A percentile compares a stretch with the other conserved stretches of the same genome.
Evolutionary conservation across 2,797 vertebrate genomes (phyloP).

Genomic region (Leptodactylus fallax): DNA sequence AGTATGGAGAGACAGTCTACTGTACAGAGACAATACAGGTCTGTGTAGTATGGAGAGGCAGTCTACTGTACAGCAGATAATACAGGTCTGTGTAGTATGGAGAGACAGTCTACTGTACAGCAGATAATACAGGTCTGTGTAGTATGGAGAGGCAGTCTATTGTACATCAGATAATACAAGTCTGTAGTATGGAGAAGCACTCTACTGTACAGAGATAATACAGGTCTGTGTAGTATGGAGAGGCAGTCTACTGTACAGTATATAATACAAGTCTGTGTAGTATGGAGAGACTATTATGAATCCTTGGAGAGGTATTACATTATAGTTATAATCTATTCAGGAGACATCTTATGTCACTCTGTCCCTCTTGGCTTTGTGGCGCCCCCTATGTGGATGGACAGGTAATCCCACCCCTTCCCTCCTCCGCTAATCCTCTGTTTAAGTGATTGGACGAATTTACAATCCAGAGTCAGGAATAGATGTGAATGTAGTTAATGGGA

Average conservation of each 20-base stretch:
- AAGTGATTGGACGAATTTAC: too few species aligned
- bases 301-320: neutral
- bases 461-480: constrained; percentile 1
- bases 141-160: neutral
- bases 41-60: neutral
- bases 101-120: neutral
- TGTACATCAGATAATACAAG: neutral
- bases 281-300: neutral
- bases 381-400: too few species aligned
- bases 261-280: neutral
- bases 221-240: neutral
- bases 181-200: neutral
- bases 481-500: constrained; percentile 10
- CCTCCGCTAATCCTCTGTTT: too few species aligned
- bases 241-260: neutral
- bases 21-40: neutral
- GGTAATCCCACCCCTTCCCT: too few species aligned
- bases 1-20: neutral
- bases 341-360: too few species aligned
- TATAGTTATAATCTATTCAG: too few species aligned
- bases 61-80: neutral
- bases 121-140: neutral
- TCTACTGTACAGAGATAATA: constrained; percentile 6
- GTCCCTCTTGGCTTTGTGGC: too few species aligned
- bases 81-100: neutral